phyloP scores from a whole-genome alignment of 1,140 invertebrate species.

The Diprion similis region DNA sequence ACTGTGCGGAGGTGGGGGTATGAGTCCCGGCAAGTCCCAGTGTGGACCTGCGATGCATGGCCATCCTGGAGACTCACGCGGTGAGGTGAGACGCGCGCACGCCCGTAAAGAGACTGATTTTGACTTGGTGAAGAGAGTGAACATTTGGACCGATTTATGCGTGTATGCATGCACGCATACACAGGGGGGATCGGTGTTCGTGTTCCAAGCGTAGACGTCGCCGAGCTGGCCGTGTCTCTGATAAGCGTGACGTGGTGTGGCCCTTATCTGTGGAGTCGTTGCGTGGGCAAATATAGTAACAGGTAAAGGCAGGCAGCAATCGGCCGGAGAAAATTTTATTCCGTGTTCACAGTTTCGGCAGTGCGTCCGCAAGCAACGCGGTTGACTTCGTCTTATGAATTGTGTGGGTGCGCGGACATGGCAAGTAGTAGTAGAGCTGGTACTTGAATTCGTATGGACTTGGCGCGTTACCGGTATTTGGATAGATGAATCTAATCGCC shows the following conservation, averaged over 20 bases:
- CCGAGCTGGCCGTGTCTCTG: not conserved
- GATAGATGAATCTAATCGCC: too few relatives aligned
- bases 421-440: too few relatives aligned
- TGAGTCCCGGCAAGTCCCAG: slow-evolving; percentile 44
- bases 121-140: not conserved
- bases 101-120: slow-evolving; percentile 9
- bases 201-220: not conserved
- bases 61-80: slow-evolving; percentile 57
- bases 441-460: too few relatives aligned
- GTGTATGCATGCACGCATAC: not conserved
- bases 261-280: not conserved
- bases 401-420: not conserved
- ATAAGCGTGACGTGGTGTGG: not conserved
- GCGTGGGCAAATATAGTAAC: slow-evolving; percentile 3
- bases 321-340: not conserved
- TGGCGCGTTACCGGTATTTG: too few relatives aligned
- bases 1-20: slow-evolving; percentile 31
- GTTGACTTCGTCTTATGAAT: not conserved
- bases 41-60: slow-evolving; percentile 58
- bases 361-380: not conserved
- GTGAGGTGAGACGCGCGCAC: slow-evolving; percentile 61
- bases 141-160: not conserved
- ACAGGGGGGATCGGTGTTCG: not conserved
- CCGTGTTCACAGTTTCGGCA: not conserved
- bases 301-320: not conserved